These are phyloP conservation scores for Setophaga petechia DNA, from an alignment of 2,113 vertebrate genomes.

Conservation along the genomic window DNA sequence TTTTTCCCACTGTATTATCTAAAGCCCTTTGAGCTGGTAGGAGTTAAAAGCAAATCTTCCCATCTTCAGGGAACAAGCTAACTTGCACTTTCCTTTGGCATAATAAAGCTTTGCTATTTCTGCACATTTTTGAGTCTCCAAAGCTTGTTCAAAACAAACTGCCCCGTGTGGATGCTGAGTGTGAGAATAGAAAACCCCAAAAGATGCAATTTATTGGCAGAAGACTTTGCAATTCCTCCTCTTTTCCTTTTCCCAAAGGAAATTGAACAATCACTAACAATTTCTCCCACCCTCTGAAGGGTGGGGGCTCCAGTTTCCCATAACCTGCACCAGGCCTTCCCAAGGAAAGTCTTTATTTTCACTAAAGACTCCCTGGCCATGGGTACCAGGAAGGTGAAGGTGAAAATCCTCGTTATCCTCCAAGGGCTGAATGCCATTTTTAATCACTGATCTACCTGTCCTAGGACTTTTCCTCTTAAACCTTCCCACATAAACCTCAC, in stretches of 20 bases:
- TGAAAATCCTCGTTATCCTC: neutral
- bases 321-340: neutral
- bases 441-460: neutral
- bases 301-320: neutral
- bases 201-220: neutral
- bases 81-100: neutral
- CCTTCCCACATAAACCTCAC: neutral
- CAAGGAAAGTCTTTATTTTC: neutral
- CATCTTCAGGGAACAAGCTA: neutral
- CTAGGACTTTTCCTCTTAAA: neutral
- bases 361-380: neutral
- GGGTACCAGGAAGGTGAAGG: neutral
- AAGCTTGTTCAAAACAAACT: neutral
- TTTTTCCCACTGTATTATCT: neutral
- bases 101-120: neutral
- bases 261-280: neutral
- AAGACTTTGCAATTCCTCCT: neutral
- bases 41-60: neutral
- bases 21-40: neutral
- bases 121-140: neutral
- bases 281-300: fast-evolving
- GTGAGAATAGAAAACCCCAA: neutral
- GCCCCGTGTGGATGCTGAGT: too few relatives aligned
- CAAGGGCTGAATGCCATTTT: neutral
- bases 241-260: neutral